Conservation (phyloP, 64 coral and sea anemone species). For the Pachyseris speciosa region DNA sequence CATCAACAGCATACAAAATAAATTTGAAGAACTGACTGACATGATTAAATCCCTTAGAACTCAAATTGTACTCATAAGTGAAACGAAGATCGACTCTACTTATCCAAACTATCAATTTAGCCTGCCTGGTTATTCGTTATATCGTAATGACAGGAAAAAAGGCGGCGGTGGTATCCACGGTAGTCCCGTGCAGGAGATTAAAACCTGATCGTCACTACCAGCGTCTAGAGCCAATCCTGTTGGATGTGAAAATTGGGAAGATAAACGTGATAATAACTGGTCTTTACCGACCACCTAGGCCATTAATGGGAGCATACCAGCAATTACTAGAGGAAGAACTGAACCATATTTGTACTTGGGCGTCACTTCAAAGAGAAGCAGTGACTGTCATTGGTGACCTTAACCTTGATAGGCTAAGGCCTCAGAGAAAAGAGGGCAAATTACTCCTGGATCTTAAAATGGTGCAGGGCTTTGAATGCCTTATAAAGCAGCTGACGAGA, state of each 20-base stretch:
- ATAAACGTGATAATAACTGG: conserved; percentile 11
- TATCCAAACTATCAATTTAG: conserved; percentile 67
- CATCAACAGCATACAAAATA: conserved; percentile 72
- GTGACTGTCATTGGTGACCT: conserved; percentile 18
- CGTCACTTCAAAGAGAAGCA: conserved; percentile 2
- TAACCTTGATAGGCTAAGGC: neutral
- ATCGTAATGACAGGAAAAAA: conserved; percentile 34
- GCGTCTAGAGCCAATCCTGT: neutral
- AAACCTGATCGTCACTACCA: conserved; percentile 10
- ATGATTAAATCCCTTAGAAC: conserved; percentile 25
- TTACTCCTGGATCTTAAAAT: conserved; percentile 14
- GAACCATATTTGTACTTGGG: neutral
- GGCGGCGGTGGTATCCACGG: conserved; percentile 61
- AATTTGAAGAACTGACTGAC: conserved; percentile 34
- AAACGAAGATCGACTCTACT: conserved; percentile 68
- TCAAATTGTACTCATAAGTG: conserved; percentile 39
- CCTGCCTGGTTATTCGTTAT: conserved; percentile 25
- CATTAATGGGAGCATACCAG: neutral
- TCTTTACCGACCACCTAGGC: conserved; percentile 6
- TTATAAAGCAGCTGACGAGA: conserved; percentile 46
- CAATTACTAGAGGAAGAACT: neutral
- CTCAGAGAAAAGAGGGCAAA: conserved; percentile 25
- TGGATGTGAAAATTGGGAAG: conserved; percentile 10
- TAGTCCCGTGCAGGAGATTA: conserved; percentile 1
- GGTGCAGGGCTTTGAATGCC: conserved; percentile 18